Conservation (phyloP, 1,140 invertebrate genomes). For the Spodoptera litura region DNA sequence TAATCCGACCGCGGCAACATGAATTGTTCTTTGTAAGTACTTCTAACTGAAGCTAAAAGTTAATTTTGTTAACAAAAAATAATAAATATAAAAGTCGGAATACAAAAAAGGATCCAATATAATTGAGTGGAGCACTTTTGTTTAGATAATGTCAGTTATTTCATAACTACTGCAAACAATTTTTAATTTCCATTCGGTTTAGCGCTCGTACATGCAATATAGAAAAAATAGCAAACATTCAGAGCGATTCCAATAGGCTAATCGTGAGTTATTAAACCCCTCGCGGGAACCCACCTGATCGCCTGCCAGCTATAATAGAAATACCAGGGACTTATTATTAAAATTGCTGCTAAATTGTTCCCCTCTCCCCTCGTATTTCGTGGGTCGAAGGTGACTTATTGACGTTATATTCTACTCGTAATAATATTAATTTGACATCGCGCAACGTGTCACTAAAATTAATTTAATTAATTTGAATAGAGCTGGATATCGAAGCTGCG, state of each 20-base stretch:
- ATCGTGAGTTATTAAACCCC: conserved; percentile 84
- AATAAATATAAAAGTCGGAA: background rate
- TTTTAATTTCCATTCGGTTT: conserved; percentile 82
- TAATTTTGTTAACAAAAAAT: background rate
- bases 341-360: conserved; percentile 87
- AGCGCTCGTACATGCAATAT: conserved; percentile 75
- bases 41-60: background rate
- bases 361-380: conserved; percentile 80
- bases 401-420: conserved; percentile 64
- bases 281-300: conserved; percentile 81
- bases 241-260: conserved; percentile 85
- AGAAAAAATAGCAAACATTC: conserved; percentile 86
- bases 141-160: conserved; percentile 48
- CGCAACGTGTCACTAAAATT: conserved; percentile 41
- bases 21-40: background rate
- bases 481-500: conserved; percentile 12
- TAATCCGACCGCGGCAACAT: background rate
- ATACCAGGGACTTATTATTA: conserved; percentile 86
- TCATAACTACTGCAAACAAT: conserved; percentile 68
- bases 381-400: conserved; percentile 77
- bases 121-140: conserved; percentile 36
- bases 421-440: conserved; percentile 58
- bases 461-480: conserved; percentile 37
- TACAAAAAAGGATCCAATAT: conserved; percentile 4
- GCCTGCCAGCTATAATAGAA: conserved; percentile 84